Evolutionary conservation across 2,797 vertebrate species (phyloP).

Genomic region (Gambelia wislizenii): DNA sequence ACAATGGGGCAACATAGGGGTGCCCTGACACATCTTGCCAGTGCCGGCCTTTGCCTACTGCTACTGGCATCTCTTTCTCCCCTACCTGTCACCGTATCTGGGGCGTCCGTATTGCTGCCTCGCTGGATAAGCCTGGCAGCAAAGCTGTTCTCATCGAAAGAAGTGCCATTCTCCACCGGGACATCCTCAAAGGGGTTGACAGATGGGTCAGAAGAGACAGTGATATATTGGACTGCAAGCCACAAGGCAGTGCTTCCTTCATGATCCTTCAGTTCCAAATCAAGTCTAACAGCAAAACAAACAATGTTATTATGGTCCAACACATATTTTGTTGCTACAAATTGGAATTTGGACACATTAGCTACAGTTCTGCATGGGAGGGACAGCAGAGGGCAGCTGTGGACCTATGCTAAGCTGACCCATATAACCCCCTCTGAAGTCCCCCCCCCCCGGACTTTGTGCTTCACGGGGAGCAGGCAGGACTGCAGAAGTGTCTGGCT

Average conservation of each 20-base stretch:
- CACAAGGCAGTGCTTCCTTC: slow-evolving; percentile 96
- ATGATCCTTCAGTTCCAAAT: slow-evolving; percentile 95
- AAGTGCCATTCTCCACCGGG: slow-evolving; percentile 94
- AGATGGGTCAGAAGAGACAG: slow-evolving; percentile 88
- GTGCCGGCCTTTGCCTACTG: no score
- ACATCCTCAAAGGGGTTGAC: slow-evolving; percentile 95
- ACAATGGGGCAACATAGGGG: no score
- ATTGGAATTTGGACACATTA: no score
- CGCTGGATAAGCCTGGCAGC: slow-evolving; percentile 93
- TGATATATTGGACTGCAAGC: slow-evolving; percentile 96
- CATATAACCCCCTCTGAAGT: no score
- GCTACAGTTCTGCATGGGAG: no score
- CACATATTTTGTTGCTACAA: no score
- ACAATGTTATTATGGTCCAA: background rate
- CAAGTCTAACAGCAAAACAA: slow-evolving; percentile 82
- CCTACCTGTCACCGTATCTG: slow-evolving; percentile 89
- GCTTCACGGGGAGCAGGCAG: no score
- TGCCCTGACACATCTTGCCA: background rate
- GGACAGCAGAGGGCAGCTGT: no score
- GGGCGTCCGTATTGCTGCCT: slow-evolving; percentile 93
- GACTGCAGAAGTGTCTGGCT: no score
- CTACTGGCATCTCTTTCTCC: background rate
- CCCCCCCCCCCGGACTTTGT: no score
- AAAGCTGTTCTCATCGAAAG: slow-evolving; percentile 96
- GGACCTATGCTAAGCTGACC: no score